Conservation (phyloP, 2,797 vertebrate species). For the Melanotaenia maccullochi region DNA sequence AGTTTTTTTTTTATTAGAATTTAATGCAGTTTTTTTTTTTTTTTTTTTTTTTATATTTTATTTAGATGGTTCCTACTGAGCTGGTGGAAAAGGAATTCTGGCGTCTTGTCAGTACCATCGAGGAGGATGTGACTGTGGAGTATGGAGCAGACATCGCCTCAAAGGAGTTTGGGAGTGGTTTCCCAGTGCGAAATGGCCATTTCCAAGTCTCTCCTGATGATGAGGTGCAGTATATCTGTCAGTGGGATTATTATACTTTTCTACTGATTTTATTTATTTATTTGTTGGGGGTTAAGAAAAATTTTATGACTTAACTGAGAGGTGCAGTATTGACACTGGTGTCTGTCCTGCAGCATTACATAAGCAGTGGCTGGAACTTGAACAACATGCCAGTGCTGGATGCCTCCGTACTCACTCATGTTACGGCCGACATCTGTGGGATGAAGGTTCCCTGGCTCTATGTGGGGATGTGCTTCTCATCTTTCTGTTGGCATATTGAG, state of each 20-base stretch:
- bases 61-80: constrained; percentile 98
- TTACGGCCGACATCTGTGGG: constrained; percentile 98
- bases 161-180: constrained; percentile 98
- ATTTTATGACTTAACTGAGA: constrained; percentile 1
- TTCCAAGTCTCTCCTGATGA: constrained; percentile 90
- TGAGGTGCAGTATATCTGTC: constrained; percentile 82
- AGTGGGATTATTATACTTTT: neutral
- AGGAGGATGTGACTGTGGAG: constrained; percentile 98
- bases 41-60: neutral
- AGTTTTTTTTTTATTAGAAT: neutral
- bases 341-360: constrained; percentile 87
- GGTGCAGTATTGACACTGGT: constrained; percentile 35
- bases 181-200: constrained; percentile 91
- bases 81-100: constrained; percentile 99
- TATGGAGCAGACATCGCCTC: constrained; percentile 98
- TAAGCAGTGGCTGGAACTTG: constrained; percentile 97
- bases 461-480: constrained; percentile 99
- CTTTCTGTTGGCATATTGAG: constrained; percentile 99
- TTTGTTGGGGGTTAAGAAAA: no score
- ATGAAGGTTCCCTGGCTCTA: constrained; percentile 99
- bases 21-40: neutral
- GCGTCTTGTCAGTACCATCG: constrained; percentile 96
- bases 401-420: constrained; percentile 93
- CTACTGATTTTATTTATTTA: neutral
- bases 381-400: constrained; percentile 99